These are phyloP conservation scores for Oreohelix idahoensis DNA, from an alignment of 1,140 invertebrate species.

Conservation along the genomic window DNA sequence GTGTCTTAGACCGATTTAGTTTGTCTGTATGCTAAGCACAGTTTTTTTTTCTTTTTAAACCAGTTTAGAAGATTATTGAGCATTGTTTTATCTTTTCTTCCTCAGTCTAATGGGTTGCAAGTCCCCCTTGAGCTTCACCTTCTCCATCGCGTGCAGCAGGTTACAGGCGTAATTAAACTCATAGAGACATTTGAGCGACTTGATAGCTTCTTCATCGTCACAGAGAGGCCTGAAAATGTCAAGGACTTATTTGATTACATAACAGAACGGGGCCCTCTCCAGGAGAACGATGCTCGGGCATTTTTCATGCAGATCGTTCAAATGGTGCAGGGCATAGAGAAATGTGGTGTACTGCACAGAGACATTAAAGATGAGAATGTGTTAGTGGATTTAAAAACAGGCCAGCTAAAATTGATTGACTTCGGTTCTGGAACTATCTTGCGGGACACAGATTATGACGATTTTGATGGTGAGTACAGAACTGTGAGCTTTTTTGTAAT, in stretches of 20 bases:
- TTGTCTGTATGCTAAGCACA: no score
- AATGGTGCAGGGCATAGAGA: slow-evolving; percentile 70
- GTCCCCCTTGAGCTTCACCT: slow-evolving; percentile 80
- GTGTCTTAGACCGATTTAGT: no score
- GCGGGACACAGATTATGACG: slow-evolving; percentile 78
- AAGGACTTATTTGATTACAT: slow-evolving; percentile 83
- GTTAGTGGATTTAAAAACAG: slow-evolving; percentile 78
- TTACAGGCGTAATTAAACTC: slow-evolving; percentile 78
- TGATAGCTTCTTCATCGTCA: slow-evolving; percentile 78
- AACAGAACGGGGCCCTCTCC: slow-evolving; percentile 78
- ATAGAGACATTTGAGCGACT: slow-evolving; percentile 78
- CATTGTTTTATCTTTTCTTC: neutral
- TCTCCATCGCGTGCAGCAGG: slow-evolving; percentile 76
- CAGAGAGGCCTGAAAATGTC: slow-evolving; percentile 79
- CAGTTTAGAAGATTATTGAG: no score
- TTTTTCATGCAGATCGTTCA: slow-evolving; percentile 76
- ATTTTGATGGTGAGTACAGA: slow-evolving; percentile 81
- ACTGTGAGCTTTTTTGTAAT: no score
- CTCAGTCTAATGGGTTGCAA: slow-evolving; percentile 62
- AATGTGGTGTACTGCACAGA: slow-evolving; percentile 76
- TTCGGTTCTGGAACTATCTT: slow-evolving; percentile 81
- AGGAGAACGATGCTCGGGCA: slow-evolving; percentile 75
- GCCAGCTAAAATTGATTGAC: slow-evolving; percentile 78
- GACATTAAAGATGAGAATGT: slow-evolving; percentile 84
- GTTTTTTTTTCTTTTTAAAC: no score